These are phyloP conservation scores for Sylvietta virens DNA, from an alignment of 2,113 vertebrate genomes.

Conservation along the genomic window DNA sequence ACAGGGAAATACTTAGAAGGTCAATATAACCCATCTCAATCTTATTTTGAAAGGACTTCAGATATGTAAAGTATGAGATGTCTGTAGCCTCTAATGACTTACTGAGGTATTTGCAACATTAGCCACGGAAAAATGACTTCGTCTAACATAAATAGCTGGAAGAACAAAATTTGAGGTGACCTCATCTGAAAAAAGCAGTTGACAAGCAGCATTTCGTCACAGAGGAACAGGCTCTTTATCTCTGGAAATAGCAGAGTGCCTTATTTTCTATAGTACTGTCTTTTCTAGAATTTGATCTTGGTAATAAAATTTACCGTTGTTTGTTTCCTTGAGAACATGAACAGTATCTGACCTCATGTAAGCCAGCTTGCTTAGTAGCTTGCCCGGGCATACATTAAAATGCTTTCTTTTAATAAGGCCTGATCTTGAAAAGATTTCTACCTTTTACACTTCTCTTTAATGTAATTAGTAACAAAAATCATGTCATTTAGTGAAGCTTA, in stretches of 20 bases:
- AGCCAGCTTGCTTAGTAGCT: neutral
- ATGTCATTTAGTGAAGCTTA: neutral
- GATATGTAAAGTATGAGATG: slow-evolving; percentile 20
- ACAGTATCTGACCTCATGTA: neutral
- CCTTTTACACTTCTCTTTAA: neutral
- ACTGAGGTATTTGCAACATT: slow-evolving; percentile 21
- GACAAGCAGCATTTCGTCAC: neutral
- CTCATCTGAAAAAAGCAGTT: neutral
- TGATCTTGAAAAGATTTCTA: neutral
- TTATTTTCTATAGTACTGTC: neutral
- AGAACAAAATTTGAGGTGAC: slow-evolving; percentile 27
- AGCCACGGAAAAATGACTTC: slow-evolving; percentile 56
- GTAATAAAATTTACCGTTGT: neutral
- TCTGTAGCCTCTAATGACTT: neutral
- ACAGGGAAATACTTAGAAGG: slow-evolving; percentile 1
- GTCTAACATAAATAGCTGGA: slow-evolving; percentile 24
- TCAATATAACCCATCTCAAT: neutral
- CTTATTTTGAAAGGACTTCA: slow-evolving; percentile 24
- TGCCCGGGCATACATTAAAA: neutral
- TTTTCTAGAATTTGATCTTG: neutral
- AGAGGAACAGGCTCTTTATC: neutral
- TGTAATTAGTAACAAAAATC: neutral
- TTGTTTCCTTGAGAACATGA: neutral
- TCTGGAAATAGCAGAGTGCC: neutral
- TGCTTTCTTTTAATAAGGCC: neutral